Evolutionary conservation across 2,113 vertebrate species (phyloP).

Genomic region (Bubo scandiacus): DNA sequence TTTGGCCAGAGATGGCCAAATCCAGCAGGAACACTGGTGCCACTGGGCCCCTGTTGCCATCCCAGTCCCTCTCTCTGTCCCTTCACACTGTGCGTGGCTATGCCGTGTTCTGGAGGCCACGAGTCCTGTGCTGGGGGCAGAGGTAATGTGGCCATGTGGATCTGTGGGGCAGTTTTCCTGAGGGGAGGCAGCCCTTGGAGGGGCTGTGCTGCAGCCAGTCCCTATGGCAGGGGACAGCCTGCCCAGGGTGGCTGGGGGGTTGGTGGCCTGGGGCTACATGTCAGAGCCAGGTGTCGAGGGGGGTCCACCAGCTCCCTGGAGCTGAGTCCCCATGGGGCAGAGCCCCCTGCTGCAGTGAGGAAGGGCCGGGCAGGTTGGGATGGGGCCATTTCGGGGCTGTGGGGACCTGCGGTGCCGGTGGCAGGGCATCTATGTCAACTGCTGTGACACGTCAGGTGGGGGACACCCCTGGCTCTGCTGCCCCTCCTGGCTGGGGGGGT

Average conservation of each 20-base stretch:
- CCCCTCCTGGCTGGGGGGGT: background rate
- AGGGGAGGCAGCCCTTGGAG: background rate
- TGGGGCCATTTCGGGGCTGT: background rate
- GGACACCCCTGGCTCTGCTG: background rate
- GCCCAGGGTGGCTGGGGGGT: background rate
- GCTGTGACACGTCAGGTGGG: background rate
- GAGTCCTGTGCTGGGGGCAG: background rate
- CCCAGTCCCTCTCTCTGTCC: background rate
- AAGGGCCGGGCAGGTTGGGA: background rate
- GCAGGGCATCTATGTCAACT: too few species aligned
- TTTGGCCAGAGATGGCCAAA: background rate
- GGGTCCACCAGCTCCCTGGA: background rate
- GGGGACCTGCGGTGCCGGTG: background rate
- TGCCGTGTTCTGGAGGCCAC: background rate
- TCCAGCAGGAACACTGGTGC: background rate
- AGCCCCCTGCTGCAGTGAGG: background rate
- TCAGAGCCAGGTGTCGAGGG: fast-evolving
- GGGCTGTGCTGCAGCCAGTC: background rate
- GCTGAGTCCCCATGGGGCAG: background rate
- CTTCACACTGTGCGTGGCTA: background rate
- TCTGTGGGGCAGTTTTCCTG: background rate
- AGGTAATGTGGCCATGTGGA: fast-evolving
- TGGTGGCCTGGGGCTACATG: fast-evolving
- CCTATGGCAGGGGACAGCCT: background rate
- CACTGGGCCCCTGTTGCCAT: background rate